Base-by-base conservation (phyloP, 2,113 vertebrate species). In the Oreocharis arfaki region DNA sequence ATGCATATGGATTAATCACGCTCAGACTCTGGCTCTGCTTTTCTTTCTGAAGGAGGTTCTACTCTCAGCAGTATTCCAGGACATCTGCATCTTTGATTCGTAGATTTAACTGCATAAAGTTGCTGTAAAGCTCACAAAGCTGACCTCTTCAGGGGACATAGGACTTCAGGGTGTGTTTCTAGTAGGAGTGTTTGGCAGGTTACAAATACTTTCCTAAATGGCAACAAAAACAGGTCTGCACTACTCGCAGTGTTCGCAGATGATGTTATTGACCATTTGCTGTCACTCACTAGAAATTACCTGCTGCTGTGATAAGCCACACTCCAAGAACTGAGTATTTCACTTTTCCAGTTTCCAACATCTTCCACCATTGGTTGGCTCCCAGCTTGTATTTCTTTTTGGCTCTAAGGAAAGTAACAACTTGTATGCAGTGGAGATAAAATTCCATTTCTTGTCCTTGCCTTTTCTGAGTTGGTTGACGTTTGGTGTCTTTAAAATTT, bases 11-110 rank as follows among this genome's bases (percentile, higher is more conserved):
- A 73, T 94, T 93, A 90, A 87, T 95, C 88, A 37, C 75, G 90
- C 89, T 93, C 65, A 93, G 71, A 71, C 90, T 96, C 89, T 69
- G 74, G 64, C 92, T 96, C 73, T 93, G 63, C 64, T 95, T 96
- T 82, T 87, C 76, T 77, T 81, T 89, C 84, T 94, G 63, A 87
- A 87, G 84, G 79, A 80, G 74, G 0, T 78, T 94, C 60, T 89
- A 39, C 32, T 94, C 55, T 94, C 74, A 77, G 46, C 70, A 69
- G 41, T 78, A 70, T 92, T 79, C 59, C 65, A 77, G 63, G 39
- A 63, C 22, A 67, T 76, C 32, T 92, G 18, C 16, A 79, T 69
- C 73, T 64, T 77, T 84, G 46, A 59, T 84, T 49, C 57, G 20
- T 70, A 73, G 39, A 61, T 96, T 69, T 86, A 80, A 57, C 27